Evolutionary conservation across 2,113 vertebrate genomes (phyloP).

Genomic region (Galemys pyrenaicus): DNA sequence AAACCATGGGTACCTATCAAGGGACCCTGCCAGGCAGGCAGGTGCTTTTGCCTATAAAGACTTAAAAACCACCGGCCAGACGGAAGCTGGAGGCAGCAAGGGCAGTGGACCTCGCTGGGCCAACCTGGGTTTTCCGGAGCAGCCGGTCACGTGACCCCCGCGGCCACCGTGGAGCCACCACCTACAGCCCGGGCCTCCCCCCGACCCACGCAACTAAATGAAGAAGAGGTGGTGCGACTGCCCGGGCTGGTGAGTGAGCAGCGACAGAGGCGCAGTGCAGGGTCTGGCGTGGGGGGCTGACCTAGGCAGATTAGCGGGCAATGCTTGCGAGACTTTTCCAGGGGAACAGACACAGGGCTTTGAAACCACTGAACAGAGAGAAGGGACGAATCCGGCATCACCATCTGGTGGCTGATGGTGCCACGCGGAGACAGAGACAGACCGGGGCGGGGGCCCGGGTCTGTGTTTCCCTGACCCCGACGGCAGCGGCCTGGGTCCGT

Average conservation of each 20-base stretch:
- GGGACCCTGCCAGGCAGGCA: not conserved
- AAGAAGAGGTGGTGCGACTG: not conserved
- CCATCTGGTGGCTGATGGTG: not conserved
- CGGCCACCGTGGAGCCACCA: fast-evolving
- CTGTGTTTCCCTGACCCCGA: too few relatives aligned
- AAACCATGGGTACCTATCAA: not conserved
- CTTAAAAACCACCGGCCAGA: fast-evolving
- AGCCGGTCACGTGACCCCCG: fast-evolving
- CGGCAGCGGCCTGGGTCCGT: too few relatives aligned
- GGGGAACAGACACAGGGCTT: too few relatives aligned
- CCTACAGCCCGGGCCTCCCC: not conserved
- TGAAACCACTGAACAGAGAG: fast-evolving
- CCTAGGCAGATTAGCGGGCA: not conserved
- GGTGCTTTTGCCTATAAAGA: not conserved
- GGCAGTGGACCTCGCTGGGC: fast-evolving
- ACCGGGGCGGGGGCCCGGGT: not conserved
- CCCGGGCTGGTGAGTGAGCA: fast-evolving
- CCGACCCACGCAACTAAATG: not conserved
- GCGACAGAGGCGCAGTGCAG: fast-evolving
- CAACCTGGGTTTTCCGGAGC: fast-evolving
- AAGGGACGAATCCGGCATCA: not conserved
- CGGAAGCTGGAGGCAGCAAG: fast-evolving
- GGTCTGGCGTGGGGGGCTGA: fast-evolving
- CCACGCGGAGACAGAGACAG: not conserved
- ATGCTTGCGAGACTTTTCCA: not conserved